phyloP scores from a whole-genome alignment of 2,888 invertebrate genomes.

The Anthophora plumipes region DNA sequence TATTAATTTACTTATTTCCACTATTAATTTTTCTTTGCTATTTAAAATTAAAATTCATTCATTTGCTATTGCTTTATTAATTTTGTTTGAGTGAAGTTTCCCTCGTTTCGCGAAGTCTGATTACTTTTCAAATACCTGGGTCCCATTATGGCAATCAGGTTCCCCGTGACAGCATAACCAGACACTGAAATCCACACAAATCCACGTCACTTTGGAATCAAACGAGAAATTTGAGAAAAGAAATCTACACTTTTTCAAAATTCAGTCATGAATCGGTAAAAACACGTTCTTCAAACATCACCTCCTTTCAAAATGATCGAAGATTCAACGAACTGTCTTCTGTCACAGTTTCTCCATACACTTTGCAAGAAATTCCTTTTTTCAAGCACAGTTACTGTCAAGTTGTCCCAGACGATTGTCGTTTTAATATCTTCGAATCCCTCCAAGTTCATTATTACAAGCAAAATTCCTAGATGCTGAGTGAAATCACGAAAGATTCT shows the following conservation, averaged over 20 bases:
- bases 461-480: not conserved
- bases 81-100: too few relatives aligned
- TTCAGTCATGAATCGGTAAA: not conserved
- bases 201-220: not conserved
- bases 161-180: constrained; percentile 79
- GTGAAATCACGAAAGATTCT: not conserved
- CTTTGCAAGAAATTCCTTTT: constrained; percentile 8
- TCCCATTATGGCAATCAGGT: constrained; percentile 82
- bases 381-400: constrained; percentile 50
- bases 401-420: constrained; percentile 67
- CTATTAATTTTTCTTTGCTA: too few relatives aligned
- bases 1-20: too few relatives aligned
- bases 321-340: constrained; percentile 19
- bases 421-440: constrained; percentile 21
- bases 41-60: too few relatives aligned
- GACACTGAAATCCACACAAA: constrained; percentile 75
- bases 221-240: not conserved
- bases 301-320: constrained; percentile 66
- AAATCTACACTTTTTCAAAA: not conserved
- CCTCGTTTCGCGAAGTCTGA: too few relatives aligned
- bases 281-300: constrained; percentile 9
- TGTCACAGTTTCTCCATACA: constrained; percentile 26
- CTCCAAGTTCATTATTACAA: constrained; percentile 8
- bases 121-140: constrained; percentile 77
- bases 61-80: too few relatives aligned